phyloP scores from a whole-genome alignment of 2,113 vertebrate genomes.

The Typhlomys cinereus region DNA sequence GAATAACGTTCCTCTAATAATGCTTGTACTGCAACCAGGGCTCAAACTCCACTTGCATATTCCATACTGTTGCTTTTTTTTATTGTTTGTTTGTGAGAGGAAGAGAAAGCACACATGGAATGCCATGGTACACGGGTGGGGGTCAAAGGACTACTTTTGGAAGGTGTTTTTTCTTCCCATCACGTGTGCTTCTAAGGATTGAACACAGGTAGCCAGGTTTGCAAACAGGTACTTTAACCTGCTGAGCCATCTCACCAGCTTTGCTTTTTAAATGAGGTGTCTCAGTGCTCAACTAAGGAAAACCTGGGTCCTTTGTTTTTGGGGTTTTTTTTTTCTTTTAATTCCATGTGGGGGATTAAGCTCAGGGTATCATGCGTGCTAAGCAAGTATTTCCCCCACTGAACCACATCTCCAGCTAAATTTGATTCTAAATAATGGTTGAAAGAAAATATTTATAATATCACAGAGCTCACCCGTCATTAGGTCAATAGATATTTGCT shows the following conservation, averaged over 20 bases:
- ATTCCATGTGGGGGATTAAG: neutral
- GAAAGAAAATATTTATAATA: neutral
- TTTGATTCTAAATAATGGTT: constrained; percentile 6
- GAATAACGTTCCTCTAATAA: neutral
- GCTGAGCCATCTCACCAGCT: no score
- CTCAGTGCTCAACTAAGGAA: neutral
- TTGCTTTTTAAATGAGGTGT: neutral
- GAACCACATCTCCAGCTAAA: neutral
- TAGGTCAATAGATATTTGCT: constrained; percentile 22
- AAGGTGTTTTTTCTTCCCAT: no score
- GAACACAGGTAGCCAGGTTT: no score
- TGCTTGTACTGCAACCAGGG: neutral
- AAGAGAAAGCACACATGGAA: no score
- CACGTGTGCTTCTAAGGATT: no score
- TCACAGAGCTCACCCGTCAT: constrained; percentile 20
- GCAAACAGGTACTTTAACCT: no score
- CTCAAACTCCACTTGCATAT: neutral
- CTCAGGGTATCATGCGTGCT: neutral
- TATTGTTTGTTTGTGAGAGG: no score
- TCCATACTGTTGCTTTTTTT: neutral
- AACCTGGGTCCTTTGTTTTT: neutral
- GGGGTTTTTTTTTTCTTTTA: no score
- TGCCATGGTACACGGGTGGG: no score
- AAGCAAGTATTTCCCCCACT: neutral
- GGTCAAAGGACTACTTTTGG: no score